Evolutionary conservation across 2,797 vertebrate genomes (phyloP).

Genomic region (Typhlichthys eigenmanni): DNA sequence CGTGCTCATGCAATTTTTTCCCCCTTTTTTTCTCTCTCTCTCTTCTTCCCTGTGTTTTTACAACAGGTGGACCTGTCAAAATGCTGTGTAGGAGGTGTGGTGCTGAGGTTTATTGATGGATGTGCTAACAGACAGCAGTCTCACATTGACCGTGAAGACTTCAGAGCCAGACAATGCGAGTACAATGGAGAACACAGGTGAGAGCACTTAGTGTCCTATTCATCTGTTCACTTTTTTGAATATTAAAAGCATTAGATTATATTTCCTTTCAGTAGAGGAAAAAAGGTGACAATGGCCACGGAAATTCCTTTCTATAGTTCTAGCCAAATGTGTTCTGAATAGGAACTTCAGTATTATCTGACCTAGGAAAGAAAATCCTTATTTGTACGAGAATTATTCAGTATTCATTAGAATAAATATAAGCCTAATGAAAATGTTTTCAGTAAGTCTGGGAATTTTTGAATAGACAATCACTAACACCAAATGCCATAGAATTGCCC

Average conservation of each 20-base stretch:
- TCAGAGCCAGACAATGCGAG: slow-evolving; percentile 86
- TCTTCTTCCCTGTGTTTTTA: slow-evolving; percentile 37
- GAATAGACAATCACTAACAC: slow-evolving; percentile 54
- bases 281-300: neutral
- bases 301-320: slow-evolving; percentile 16
- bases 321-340: slow-evolving; percentile 14
- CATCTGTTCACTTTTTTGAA: neutral
- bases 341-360: slow-evolving; percentile 22
- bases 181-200: slow-evolving; percentile 89
- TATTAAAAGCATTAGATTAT: neutral
- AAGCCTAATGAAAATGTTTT: slow-evolving; percentile 41
- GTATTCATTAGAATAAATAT: slow-evolving; percentile 41
- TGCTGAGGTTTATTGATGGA: slow-evolving; percentile 92
- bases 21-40: slow-evolving; percentile 35
- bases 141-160: slow-evolving; percentile 87
- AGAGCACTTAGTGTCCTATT: slow-evolving; percentile 46
- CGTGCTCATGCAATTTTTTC: slow-evolving; percentile 29
- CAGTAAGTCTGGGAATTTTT: slow-evolving; percentile 36
- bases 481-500: slow-evolving; percentile 33
- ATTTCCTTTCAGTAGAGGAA: neutral
- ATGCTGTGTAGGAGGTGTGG: slow-evolving; percentile 86
- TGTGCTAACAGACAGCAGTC: slow-evolving; percentile 90
- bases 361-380: slow-evolving; percentile 15
- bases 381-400: slow-evolving; percentile 36
- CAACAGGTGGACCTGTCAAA: slow-evolving; percentile 85